Percentiles rank a stretch among this genome's conserved stretches.
Conservation (phyloP, 2,888 invertebrate genomes). For the Cheilosia soror region DNA sequence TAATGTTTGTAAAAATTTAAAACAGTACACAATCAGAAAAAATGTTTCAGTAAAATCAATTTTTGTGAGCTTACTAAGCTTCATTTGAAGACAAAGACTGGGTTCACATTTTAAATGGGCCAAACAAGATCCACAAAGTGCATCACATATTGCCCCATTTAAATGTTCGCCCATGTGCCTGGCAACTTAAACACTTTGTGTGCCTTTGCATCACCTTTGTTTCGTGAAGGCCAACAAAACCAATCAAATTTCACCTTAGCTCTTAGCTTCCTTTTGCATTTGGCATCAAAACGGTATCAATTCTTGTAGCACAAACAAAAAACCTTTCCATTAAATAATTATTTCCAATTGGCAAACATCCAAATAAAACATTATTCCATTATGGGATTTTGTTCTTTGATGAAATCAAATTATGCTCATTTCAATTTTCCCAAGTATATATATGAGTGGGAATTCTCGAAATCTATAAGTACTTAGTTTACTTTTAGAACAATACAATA, state of each 20-base stretch:
- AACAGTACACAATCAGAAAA: too few relatives aligned
- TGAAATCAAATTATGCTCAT: constrained; percentile 25
- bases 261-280: constrained; percentile 15
- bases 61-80: too few relatives aligned
- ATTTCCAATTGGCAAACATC: constrained; percentile 55
- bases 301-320: constrained; percentile 41
- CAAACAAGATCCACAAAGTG: too few relatives aligned
- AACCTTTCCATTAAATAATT: constrained; percentile 58
- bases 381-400: constrained; percentile 20
- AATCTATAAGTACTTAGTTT: background rate
- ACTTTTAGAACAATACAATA: constrained; percentile 12
- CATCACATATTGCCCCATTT: too few relatives aligned
- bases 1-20: too few relatives aligned
- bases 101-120: too few relatives aligned
- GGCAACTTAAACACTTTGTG: too few relatives aligned
- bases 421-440: constrained; percentile 26
- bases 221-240: constrained; percentile 3
- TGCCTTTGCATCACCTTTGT: constrained; percentile 3
- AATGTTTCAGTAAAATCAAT: too few relatives aligned
- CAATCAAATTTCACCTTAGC: constrained; percentile 30
- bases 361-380: constrained; percentile 58
- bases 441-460: background rate
- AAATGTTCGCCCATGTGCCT: too few relatives aligned
- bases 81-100: too few relatives aligned
- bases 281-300: constrained; percentile 36